Base-by-base conservation (phyloP, 2,888 invertebrate species). In the Agriopis aurantiaria region DNA sequence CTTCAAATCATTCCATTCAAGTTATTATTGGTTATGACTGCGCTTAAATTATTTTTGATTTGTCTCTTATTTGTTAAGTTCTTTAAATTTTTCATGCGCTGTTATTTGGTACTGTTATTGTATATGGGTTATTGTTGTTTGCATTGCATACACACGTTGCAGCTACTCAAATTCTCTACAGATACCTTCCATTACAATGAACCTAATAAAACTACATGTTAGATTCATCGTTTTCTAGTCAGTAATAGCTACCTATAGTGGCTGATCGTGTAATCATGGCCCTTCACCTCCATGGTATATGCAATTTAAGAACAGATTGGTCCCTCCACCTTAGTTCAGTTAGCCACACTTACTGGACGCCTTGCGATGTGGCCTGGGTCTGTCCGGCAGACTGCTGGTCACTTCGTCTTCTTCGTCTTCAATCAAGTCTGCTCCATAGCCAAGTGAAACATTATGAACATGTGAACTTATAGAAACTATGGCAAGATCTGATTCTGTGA, bases 361-460 rank as follows among this genome's bases (percentile, higher is more conserved):
- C 85, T 95, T 95, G 84, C 95, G 93, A 82, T 92, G 90, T 72
- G 92, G 86, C 74, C 92, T 88, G 63, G 85, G 90, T 83, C 90
- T 88, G 78, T 91, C 92, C 74, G 93, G 92, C 78, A 91, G 87
- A 86, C 88, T 92, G 89, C 90, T 91, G 83, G 88, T 87, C 67
- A 92, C 92, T 78, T 91, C 93, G 92, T 95, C 95, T 82, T 95
- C 95, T 78, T 95, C 95, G 73, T 91, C 95, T 88, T 95, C 95
- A 83, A 95, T 90, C 82, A 95, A 93, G 88, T 95, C 95, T 95
- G 92, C 84, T 82, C 85, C 86, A 78, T 77, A 82, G 80, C 77
- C 73, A 80, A 79, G 66, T 58, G 80, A 75, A 71, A 71, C 12
- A 79, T 78, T 79, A 81, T 82, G 82, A 82, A 79, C 84, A 85